Conservation (phyloP, 1,140 invertebrate genomes). For the Papilio dardanus region DNA sequence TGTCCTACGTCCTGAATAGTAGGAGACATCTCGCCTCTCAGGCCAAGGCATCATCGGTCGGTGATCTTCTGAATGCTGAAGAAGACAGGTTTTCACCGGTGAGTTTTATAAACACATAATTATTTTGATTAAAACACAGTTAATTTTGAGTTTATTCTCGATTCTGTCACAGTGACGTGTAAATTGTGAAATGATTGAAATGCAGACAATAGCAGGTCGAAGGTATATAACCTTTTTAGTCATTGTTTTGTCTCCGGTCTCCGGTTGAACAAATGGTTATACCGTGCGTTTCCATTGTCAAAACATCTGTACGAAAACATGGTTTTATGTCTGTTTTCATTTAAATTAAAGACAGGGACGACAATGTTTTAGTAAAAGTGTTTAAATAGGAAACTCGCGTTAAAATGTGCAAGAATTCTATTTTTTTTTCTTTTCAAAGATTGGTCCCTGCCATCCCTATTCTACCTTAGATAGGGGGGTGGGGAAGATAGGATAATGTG, state of each 20-base stretch:
- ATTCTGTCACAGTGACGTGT: constrained; percentile 5
- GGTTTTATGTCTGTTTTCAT: background rate
- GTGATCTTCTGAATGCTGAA: constrained; percentile 74
- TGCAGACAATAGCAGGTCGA: constrained; percentile 42
- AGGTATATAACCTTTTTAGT: constrained; percentile 44
- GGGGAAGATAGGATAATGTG: no score
- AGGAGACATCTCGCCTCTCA: constrained; percentile 67
- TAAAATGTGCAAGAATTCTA: background rate
- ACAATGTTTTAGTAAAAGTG: no score
- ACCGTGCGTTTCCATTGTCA: background rate
- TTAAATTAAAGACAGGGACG: background rate
- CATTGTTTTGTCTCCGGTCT: constrained; percentile 39
- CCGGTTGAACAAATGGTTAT: background rate
- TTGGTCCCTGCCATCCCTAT: no score
- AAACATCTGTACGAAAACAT: background rate
- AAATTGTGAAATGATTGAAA: constrained; percentile 35
- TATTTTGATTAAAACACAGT: constrained; percentile 2
- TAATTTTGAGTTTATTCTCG: constrained; percentile 34
- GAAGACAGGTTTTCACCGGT: constrained; percentile 73
- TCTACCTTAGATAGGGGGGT: no score
- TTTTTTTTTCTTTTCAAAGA: no score
- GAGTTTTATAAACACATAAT: constrained; percentile 45
- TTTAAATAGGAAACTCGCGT: background rate
- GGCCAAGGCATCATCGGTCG: constrained; percentile 75
- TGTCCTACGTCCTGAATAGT: constrained; percentile 76